Evolutionary conservation across 2,797 vertebrate genomes (phyloP), one percentile per base, ranked within the genome.

Genomic region (Pterois miles): DNA sequence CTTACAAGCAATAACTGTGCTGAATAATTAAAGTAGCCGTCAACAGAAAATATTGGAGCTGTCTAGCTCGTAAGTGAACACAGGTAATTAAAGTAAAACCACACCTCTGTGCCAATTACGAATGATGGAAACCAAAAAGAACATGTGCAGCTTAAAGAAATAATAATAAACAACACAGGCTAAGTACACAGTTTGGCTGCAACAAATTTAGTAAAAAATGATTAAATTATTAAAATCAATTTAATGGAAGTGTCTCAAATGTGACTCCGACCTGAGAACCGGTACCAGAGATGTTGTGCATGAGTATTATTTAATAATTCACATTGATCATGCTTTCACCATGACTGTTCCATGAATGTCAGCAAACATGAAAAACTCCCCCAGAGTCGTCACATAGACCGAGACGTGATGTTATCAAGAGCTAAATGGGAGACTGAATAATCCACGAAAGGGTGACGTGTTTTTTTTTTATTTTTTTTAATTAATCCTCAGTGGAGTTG

Each of bases 401-500:
- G 10, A 74, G 77, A 56, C 3, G 25, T 59, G 74, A 40, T 50
- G 56, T 31, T 50, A 59, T 74, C 56, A 53, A 6, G 67, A 71
- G 71, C 59, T 82, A 82, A 85, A 86, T 27, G 40, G 48, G 69
- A 71, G 60, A 36, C 80, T 53, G 78, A 87, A 86, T 82, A 77
- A 86, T 86, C 85, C 79, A 76, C 46, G 50, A 70, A 71, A 68
- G 40, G 76, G 76, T 79, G 85, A 80, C 82, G 43, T 0, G 3
- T 46, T 50, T 85, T 85, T 87, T 76, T 63, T 52, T 75, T 38
- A 65, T 85, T 63, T 74, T 74, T 80, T 89, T 85, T 87, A 93
- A 92, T 93, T 82, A 87, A 92, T 82, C 78, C 91, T 92, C 89
- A 20, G 80, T n/a, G 84, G 92, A 86, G 66, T 78, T 74, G 68